Conservation (phyloP, 64 coral and sea anemone species). For the Astreopora myriophthalma region DNA sequence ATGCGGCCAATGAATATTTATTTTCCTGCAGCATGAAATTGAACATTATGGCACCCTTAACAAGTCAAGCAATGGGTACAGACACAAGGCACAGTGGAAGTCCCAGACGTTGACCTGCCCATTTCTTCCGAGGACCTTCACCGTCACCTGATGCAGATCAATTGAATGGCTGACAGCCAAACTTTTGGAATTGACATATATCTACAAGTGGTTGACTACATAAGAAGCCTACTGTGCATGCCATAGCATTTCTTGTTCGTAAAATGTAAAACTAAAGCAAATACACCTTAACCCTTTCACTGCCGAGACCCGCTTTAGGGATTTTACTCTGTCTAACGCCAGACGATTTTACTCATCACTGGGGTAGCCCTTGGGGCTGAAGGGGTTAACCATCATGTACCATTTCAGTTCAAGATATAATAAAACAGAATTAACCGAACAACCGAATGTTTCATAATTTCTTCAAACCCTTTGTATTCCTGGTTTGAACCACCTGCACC, state of each 20-base stretch:
- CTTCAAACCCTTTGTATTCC: no score
- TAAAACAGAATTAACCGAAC: no score
- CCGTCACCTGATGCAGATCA: background rate
- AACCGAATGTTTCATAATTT: no score
- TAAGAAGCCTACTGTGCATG: background rate
- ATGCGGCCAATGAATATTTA: no score
- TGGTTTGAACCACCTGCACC: no score
- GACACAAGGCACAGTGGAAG: background rate
- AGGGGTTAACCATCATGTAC: background rate
- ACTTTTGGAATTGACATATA: conserved; percentile 25
- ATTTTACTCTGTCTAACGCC: no score
- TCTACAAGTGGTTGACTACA: background rate
- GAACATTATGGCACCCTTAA: background rate
- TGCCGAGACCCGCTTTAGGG: no score
- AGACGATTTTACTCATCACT: no score
- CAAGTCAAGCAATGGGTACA: background rate
- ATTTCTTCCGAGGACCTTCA: background rate
- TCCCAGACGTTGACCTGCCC: background rate
- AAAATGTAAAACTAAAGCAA: no score
- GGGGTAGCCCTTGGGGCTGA: no score
- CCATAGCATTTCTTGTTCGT: background rate
- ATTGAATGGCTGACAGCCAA: conserved; percentile 3
- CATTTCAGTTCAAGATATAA: no score
- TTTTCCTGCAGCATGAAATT: background rate
- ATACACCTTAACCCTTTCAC: background rate